phyloP scores from a whole-genome alignment of 2,797 vertebrate genomes.

The Notoglanidium macrostoma region DNA sequence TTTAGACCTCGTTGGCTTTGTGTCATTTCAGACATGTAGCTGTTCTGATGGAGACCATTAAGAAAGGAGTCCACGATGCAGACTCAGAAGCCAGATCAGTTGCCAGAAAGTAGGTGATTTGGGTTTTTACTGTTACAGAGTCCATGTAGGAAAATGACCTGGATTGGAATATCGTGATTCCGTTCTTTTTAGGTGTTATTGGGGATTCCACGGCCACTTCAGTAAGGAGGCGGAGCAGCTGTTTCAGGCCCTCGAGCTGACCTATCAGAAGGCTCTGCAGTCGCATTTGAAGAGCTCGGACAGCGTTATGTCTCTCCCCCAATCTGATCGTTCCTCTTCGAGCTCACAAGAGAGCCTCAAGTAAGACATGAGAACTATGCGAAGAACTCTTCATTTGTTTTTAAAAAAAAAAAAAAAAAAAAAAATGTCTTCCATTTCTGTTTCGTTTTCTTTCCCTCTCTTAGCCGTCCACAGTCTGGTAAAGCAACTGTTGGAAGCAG shows the following conservation, averaged over 20 bases:
- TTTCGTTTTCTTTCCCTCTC: background rate
- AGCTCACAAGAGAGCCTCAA: constrained; percentile 97
- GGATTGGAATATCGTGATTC: background rate
- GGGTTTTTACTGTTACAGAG: background rate
- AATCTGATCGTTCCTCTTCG: constrained; percentile 93
- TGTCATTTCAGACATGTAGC: constrained; percentile 78
- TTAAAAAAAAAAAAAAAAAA: background rate
- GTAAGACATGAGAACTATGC: constrained; percentile 69
- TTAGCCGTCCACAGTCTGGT: constrained; percentile 66
- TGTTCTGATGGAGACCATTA: constrained; percentile 90
- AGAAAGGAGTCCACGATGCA: constrained; percentile 94
- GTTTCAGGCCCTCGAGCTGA: constrained; percentile 87
- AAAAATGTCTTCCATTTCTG: background rate
- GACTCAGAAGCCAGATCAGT: constrained; percentile 93
- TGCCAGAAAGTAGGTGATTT: constrained; percentile 86
- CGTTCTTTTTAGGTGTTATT: constrained; percentile 83
- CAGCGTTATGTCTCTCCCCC: constrained; percentile 86
- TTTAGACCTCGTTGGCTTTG: background rate
- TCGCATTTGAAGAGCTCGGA: constrained; percentile 89
- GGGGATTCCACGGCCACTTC: constrained; percentile 91
- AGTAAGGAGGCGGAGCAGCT: constrained; percentile 89
- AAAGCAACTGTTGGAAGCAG: constrained; percentile 61
- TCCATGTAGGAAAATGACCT: background rate
- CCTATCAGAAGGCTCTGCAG: constrained; percentile 94
- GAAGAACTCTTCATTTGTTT: background rate